Base-by-base conservation (phyloP, 1,140 invertebrate species). In the Microvelia longipes region DNA sequence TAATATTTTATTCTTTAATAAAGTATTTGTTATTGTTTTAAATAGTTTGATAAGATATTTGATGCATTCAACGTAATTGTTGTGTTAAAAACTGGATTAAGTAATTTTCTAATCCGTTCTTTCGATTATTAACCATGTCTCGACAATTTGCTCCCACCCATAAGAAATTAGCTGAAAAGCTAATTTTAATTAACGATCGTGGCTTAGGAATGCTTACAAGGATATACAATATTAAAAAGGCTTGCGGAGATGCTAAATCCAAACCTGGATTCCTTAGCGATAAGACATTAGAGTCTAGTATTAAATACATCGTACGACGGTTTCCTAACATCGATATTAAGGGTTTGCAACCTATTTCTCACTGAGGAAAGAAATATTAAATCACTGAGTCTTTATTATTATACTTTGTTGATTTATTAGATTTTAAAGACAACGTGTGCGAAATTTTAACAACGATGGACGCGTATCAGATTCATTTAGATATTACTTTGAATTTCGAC, bases 211-310 rank as follows among this genome's bases (percentile, higher is more conserved):
- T 99, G 89, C 83, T 99, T 0, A 99, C 96, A 1, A 85, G 97
- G 68, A 96, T 99, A 73, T 99, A 99, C 80, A 99, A 99, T 78
- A 99, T 99, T 50, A 99, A 99, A 80, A 99, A 99, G 82, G 96
- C 95, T 67, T 96, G 96, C 78, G 93, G 93, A 2, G 96, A 98
- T 84, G 88, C 94, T 1, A 98, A 98, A 81, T 97, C 94, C 0
- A 98, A 98, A 79, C 97, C 98, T 29, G 88, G 89, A 2, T 98
- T 98, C 79, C 80, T 99, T 0, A 94, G 92, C 0, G 96, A 99
- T 77, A 99, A 99, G 82, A 89, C 86, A 13, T 82, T 99, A 67
- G 97, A 99, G 77, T 93, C 93, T 13, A 92, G 93, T 2, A 95
- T 99, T 35, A 96, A 97, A 78, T 90, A 90, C n/a, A 93, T 99